Conservation (phyloP, 37 sponge, comb jelly and placozoan species). For the Spongia lamella region DNA sequence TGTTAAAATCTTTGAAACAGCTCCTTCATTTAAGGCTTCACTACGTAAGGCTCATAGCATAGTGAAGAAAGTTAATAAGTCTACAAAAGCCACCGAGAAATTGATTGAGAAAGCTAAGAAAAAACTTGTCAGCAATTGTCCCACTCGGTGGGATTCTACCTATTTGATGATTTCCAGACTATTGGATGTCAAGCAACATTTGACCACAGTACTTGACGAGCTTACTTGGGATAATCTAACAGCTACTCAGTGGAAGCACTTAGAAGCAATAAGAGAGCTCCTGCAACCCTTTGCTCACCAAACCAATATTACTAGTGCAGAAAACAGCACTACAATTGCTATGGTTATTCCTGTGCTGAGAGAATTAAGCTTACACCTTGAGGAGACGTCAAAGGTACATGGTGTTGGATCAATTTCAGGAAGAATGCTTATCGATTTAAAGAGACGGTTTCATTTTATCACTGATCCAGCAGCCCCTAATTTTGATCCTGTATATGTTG, state of each 20-base stretch:
- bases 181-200: conserved; percentile 1
- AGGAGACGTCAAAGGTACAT: not conserved
- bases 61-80: conserved; percentile 24
- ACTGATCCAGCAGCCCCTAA: not conserved
- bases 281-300: too few relatives aligned
- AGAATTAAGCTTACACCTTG: conserved; percentile 3
- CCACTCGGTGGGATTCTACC: too few relatives aligned
- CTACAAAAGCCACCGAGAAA: conserved; percentile 23
- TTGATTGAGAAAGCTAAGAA: not conserved
- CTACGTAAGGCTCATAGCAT: not conserved
- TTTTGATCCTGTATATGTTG: conserved; percentile 1
- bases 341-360: conserved; percentile 2
- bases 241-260: conserved; percentile 14
- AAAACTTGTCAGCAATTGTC: conserved; percentile 9
- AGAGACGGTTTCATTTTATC: not conserved
- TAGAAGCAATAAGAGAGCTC: not conserved
- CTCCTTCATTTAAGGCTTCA: too few relatives aligned
- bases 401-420: not conserved
- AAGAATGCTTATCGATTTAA: conserved; percentile 2
- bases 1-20: conserved; percentile 4
- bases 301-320: conserved; percentile 12
- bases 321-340: not conserved
- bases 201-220: conserved; percentile 16
- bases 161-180: too few relatives aligned
- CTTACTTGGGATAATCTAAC: conserved; percentile 31